Evolutionary conservation across 2,113 vertebrate genomes (phyloP).

Genomic region (Cinclus mexicanus): DNA sequence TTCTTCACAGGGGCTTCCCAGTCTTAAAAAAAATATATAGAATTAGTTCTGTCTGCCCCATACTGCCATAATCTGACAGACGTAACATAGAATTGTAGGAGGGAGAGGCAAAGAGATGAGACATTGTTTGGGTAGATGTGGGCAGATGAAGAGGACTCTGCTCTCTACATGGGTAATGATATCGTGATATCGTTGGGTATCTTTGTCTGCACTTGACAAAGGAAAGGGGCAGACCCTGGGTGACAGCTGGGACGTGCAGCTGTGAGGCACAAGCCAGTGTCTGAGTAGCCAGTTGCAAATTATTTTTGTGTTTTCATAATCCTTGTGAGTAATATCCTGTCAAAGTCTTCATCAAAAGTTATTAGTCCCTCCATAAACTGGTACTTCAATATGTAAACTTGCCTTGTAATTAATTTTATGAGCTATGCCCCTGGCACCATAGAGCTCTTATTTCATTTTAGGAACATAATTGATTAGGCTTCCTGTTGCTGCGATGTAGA

Average conservation of each 20-base stretch:
- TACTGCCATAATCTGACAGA: background rate
- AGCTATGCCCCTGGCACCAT: conserved; percentile 53
- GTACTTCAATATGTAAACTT: conserved; percentile 66
- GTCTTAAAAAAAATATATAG: conserved; percentile 7
- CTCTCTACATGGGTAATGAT: background rate
- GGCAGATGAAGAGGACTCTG: background rate
- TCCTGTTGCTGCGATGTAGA: conserved; percentile 53
- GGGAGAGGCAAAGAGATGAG: conserved; percentile 13
- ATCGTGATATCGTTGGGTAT: rapidly evolving
- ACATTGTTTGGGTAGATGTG: background rate
- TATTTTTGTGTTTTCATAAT: conserved; percentile 57
- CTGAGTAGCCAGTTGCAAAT: conserved; percentile 39
- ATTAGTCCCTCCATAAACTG: conserved; percentile 62
- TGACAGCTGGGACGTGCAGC: background rate
- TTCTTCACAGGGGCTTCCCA: background rate
- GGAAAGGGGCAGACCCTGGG: background rate
- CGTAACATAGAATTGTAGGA: background rate
- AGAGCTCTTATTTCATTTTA: conserved; percentile 64
- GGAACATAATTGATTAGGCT: conserved; percentile 55
- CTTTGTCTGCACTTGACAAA: conserved; percentile 7
- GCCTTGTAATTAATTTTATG: conserved; percentile 69
- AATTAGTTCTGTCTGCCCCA: background rate
- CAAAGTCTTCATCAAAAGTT: conserved; percentile 63
- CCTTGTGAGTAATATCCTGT: conserved; percentile 54
- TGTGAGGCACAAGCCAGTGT: background rate